These are phyloP conservation scores for Pilophorus perplexus DNA, from an alignment of 2,888 invertebrate genomes.

Conservation along the genomic window DNA sequence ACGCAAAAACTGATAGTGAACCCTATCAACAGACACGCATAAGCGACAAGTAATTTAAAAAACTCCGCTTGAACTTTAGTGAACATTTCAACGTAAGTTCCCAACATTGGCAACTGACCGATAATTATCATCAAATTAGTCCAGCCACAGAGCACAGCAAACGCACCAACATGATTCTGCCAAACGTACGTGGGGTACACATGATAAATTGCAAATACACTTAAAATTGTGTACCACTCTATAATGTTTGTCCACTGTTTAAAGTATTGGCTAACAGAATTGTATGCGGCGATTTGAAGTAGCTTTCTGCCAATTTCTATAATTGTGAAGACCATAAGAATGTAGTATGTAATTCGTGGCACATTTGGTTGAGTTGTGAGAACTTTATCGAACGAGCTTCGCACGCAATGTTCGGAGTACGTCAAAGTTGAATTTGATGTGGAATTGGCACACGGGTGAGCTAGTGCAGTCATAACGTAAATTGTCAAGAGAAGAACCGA, in stretches of 20 bases:
- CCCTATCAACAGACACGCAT: slow-evolving; percentile 78
- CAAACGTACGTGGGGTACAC: slow-evolving; percentile 77
- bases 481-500: slow-evolving; percentile 77
- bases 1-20: slow-evolving; percentile 87
- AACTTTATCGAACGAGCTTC: slow-evolving; percentile 73
- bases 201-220: slow-evolving; percentile 79
- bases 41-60: slow-evolving; percentile 79
- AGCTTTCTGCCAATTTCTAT: slow-evolving; percentile 78
- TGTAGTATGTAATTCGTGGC: slow-evolving; percentile 64
- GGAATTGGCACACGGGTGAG: slow-evolving; percentile 81
- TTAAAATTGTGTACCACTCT: slow-evolving; percentile 82
- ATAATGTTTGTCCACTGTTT: slow-evolving; percentile 81
- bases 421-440: slow-evolving; percentile 55
- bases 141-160: slow-evolving; percentile 82
- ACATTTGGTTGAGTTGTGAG: slow-evolving; percentile 71
- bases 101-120: slow-evolving; percentile 82
- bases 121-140: slow-evolving; percentile 89
- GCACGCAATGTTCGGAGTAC: slow-evolving; percentile 60
- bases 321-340: slow-evolving; percentile 71
- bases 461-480: slow-evolving; percentile 77
- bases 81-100: slow-evolving; percentile 88
- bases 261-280: slow-evolving; percentile 76
- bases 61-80: slow-evolving; percentile 84
- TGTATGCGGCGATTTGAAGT: slow-evolving; percentile 77
- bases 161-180: slow-evolving; percentile 84